Evolutionary conservation across 2,888 invertebrate species (phyloP), one percentile per base, ranked within the genome.

Genomic region (Stenolophus ochropezus): DNA sequence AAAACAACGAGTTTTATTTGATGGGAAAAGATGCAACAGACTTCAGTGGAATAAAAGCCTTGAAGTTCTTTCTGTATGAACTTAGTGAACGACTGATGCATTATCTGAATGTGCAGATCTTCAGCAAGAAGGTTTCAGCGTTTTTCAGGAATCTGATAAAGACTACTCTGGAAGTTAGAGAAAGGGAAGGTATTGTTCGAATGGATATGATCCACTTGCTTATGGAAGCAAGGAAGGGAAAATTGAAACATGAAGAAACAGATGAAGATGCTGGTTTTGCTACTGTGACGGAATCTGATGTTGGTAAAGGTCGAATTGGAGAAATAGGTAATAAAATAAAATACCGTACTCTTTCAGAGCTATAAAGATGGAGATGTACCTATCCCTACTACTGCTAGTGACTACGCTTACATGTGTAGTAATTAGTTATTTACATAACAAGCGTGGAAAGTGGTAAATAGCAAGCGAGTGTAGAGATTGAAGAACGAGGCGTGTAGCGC

Each of bases 201-300:
- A 84, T 84, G 2, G 85, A 86, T 76, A 91, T 92, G 90, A 91
- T 92, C 20, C 90, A 92, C 56, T 84, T 92, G 5, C 86, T 92
- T 0, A 89, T 91, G 88, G 90, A 91, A 84, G 90, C 91, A 8
- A 90, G 89, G 74, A 89, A 89, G 86, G 89, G 89, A 16, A 61
- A 79, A 76, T 65, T 84, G 11, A 83, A 82, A 33, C 81, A 84
- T 42, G 84, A 83, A 58, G 42, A 25, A 18, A 42, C 56, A 25
- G 51, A 74, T 47, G 82, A 82, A 49, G 82, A 82, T 42, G 76
- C 83, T 27, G 82, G 84, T 2, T 85, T 85, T 82, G 85, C 85
- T 18, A 83, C 83, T 56, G 82, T 83, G 1, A 25, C 82, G 77
- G 85, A 85, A 78, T 53, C 82, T 4, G 79, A 82, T 11, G 69